A percentile compares a stretch with the other conserved stretches of the same genome.
Evolutionary conservation across 1,140 invertebrate species (phyloP).

Genomic region (Holotrichia oblita): DNA sequence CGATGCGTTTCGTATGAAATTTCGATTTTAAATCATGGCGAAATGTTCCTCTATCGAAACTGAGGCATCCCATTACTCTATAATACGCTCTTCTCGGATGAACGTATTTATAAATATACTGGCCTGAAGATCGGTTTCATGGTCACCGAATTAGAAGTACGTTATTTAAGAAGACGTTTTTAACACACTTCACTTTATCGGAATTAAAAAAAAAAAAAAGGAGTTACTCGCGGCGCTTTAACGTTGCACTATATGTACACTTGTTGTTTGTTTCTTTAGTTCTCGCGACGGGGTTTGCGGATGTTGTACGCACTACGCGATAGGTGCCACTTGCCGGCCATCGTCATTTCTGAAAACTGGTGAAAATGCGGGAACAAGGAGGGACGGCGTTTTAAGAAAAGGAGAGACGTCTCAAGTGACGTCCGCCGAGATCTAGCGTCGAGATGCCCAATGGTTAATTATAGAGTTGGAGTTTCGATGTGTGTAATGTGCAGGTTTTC

Average conservation of each 20-base stretch:
- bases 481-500: too few relatives aligned
- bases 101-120: conserved; percentile 1
- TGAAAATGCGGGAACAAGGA: background rate
- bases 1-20: conserved; percentile 29
- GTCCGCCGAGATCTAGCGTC: background rate
- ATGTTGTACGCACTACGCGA: background rate
- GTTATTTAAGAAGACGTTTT: background rate
- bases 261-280: background rate
- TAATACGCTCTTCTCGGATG: background rate
- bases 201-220: too few relatives aligned
- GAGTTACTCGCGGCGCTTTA: too few relatives aligned
- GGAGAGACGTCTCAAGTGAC: background rate
- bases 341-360: conserved; percentile 6
- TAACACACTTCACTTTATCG: background rate
- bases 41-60: conserved; percentile 9
- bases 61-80: conserved; percentile 27
- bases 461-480: background rate
- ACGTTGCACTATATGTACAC: background rate
- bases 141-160: background rate
- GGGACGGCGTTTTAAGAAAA: background rate
- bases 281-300: background rate
- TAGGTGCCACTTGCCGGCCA: background rate
- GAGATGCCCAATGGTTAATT: background rate
- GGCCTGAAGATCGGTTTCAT: background rate
- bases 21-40: conserved; percentile 36